Percentiles rank a stretch among this genome's conserved stretches.
Evolutionary conservation across 1,140 invertebrate genomes (phyloP).

Genomic region (Nixonia krombeini): DNA sequence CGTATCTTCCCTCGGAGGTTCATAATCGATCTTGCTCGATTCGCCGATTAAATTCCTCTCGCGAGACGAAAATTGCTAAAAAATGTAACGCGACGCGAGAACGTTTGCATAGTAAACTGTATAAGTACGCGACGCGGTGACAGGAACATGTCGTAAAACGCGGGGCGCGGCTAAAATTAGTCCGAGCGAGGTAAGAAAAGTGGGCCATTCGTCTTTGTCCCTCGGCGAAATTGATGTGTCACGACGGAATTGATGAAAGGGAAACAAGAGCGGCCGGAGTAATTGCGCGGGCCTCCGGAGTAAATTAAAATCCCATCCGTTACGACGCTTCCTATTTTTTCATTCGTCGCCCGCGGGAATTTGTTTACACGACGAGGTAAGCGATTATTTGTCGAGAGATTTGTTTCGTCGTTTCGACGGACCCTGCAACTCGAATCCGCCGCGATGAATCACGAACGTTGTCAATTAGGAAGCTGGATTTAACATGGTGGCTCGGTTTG

Average conservation of each 20-base stretch:
- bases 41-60: not conserved
- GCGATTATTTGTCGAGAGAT: too few species aligned
- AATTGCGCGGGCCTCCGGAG: too few species aligned
- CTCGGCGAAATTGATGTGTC: too few species aligned
- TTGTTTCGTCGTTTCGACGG: not conserved
- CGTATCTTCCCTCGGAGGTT: not conserved
- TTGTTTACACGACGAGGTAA: too few species aligned
- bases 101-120: not conserved
- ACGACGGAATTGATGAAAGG: too few species aligned
- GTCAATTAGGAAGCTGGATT: constrained; percentile 32
- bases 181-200: constrained; percentile 5
- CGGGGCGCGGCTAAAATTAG: constrained; percentile 11
- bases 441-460: constrained; percentile 41
- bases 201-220: too few species aligned
- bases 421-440: not conserved
- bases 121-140: constrained; percentile 8
- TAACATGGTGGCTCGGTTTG: constrained; percentile 29
- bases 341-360: not conserved
- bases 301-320: too few species aligned
- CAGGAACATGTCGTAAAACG: constrained; percentile 42
- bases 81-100: not conserved
- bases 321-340: not conserved
- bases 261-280: too few species aligned
- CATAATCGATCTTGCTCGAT: not conserved
- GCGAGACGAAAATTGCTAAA: not conserved